Evolutionary conservation across 1,140 invertebrate genomes (phyloP), one percentile per base, ranked within the genome.

Genomic region (Polypedilum vanderplanki): DNA sequence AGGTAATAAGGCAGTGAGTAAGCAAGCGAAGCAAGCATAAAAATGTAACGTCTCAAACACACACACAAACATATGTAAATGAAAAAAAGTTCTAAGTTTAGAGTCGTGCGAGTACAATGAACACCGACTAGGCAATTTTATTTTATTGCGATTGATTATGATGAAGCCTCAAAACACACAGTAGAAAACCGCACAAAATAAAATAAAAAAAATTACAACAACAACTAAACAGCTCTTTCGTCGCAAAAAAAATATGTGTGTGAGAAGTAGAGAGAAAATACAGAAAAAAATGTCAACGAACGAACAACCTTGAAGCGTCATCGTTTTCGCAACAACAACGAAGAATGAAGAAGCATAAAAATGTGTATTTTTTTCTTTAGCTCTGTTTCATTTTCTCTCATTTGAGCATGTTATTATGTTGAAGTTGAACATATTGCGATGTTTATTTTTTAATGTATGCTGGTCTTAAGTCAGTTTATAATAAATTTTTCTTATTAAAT

Each of bases 221-320:
- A 12, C 8, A 70, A 18, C n/a, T 3, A 70, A 22, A 70, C 17
- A 18, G n/a, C n/a, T n/a, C n/a, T n/a, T n/a, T n/a, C n/a, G n/a
- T 9, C n/a, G 65, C 65, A 70, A 20, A 5, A 12, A 8, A 20
- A 70, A 67, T 17, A 65, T 75, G 75, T 78, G 41, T 46, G 41
- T 46, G 46, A 57, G 46, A 57, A 57, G 46, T n/a, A 57, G 46
- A 57, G 12, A 15, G n/a, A 15, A n/a, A 57, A 57, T 57, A 15
- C 4, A 15, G 41, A 74, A 8, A 57, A 78, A 76, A 79, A 74
- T 77, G 74, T 65, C 17, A 33, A 67, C 10, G 5, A 67, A 40
- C 22, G 75, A 75, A 40, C 74, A 77, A 70, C 65, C 65, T 70
- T 70, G 65, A 70, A 70, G 65, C 65, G 20, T 70, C 65, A 70